These are phyloP conservation scores for Allochrocebus solatus DNA, from an alignment of 2,797 vertebrate species.

Conservation along the genomic window DNA sequence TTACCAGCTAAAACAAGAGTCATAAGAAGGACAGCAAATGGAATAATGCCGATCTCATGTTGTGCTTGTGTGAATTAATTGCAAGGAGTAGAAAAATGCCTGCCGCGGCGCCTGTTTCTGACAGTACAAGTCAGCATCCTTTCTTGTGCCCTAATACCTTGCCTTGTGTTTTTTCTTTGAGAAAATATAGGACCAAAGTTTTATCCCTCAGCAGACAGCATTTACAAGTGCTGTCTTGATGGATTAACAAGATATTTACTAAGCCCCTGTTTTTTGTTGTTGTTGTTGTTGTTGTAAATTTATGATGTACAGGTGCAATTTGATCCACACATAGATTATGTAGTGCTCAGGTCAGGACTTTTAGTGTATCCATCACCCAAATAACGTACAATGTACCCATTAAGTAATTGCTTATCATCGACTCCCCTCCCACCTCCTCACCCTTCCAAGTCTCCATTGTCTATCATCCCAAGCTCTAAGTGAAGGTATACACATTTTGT, in stretches of 20 bases:
- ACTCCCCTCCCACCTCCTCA: not conserved
- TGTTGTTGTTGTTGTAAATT: not conserved
- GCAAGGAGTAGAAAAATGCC: not conserved
- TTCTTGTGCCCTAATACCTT: not conserved
- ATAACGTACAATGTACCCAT: not conserved
- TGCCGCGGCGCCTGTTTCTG: rapidly evolving
- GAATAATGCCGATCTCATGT: not conserved
- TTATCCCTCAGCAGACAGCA: not conserved
- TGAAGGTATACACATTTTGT: not conserved
- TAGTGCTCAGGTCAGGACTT: not conserved
- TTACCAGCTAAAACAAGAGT: not conserved
- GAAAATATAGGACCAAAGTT: not conserved
- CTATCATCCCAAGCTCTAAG: not conserved
- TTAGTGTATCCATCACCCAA: not conserved
- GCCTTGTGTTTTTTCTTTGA: not conserved
- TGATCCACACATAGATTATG: not conserved
- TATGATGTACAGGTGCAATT: not conserved
- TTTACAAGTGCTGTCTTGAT: not conserved
- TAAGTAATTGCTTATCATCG: not conserved
- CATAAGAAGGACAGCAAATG: not conserved
- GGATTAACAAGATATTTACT: not conserved
- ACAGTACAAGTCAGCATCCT: not conserved
- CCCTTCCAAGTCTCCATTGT: not conserved
- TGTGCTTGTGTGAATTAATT: not conserved
- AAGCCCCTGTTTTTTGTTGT: not conserved